Conservation (phyloP, 2,888 invertebrate genomes). For the Acronicta aceris region DNA sequence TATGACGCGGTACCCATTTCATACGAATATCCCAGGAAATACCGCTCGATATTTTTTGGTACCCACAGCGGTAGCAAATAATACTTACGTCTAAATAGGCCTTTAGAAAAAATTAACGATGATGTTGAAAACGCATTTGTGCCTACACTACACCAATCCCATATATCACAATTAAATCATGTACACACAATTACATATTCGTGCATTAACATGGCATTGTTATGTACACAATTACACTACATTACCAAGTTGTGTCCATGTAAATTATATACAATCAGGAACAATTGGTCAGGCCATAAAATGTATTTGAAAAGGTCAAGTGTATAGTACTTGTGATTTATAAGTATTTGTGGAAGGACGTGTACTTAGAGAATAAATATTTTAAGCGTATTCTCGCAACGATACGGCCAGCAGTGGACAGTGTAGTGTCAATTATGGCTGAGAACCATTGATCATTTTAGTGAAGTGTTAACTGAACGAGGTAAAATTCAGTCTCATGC, state of each 20-base stretch:
- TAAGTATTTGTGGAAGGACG: not conserved
- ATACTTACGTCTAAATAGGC: too few species aligned
- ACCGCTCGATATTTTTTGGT: too few species aligned
- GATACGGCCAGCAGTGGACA: not conserved
- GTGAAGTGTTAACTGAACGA: not conserved
- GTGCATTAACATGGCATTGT: not conserved
- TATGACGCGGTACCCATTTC: too few species aligned
- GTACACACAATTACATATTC: not conserved
- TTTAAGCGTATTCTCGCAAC: too few species aligned
- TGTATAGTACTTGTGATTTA: not conserved
- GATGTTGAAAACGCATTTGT: too few species aligned
- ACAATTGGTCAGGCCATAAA: slow-evolving; percentile 5
- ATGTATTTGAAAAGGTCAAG: not conserved
- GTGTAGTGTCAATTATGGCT: not conserved
- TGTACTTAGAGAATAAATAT: too few species aligned
- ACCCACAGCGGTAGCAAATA: too few species aligned
- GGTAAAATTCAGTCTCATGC: not conserved
- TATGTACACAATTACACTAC: slow-evolving; percentile 1
- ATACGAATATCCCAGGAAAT: too few species aligned
- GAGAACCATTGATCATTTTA: not conserved
- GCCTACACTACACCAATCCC: too few species aligned
- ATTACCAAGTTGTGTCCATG: slow-evolving; percentile 1
- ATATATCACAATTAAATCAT: too few species aligned
- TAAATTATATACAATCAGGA: slow-evolving; percentile 8
- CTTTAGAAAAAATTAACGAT: too few species aligned